Evolutionary conservation across 2,113 vertebrate species (phyloP).

Genomic region (Rhinolophus sinicus): DNA sequence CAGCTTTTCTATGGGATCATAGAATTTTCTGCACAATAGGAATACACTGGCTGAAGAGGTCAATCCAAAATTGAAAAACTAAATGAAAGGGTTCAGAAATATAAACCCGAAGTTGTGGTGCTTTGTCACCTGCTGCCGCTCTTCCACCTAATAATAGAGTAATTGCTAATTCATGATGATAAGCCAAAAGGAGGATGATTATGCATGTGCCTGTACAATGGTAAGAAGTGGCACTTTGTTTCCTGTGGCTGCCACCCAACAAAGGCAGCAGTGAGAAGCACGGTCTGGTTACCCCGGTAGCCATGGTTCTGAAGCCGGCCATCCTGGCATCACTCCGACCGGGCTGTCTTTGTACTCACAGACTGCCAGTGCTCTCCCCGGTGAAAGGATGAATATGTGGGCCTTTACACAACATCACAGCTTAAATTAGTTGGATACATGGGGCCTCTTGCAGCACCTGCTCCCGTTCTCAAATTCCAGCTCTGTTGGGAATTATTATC

Average conservation of each 20-base stretch:
- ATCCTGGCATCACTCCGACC: conserved; percentile 51
- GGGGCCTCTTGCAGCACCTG: conserved; percentile 71
- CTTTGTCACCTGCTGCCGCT: conserved; percentile 72
- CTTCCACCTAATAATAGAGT: conserved; percentile 59
- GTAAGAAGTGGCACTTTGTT: conserved; percentile 79
- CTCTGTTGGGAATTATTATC: conserved; percentile 49
- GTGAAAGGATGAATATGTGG: conserved; percentile 75
- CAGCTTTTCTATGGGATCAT: conserved; percentile 60
- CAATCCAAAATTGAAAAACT: conserved; percentile 42
- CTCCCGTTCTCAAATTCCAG: conserved; percentile 61
- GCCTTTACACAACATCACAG: conserved; percentile 37
- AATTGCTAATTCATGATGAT: conserved; percentile 79
- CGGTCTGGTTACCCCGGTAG: conserved; percentile 65
- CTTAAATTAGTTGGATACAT: conserved; percentile 61
- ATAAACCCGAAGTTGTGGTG: not conserved
- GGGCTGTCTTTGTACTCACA: conserved; percentile 70
- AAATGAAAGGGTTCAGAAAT: conserved; percentile 33
- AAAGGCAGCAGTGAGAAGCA: conserved; percentile 71
- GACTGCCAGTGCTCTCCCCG: conserved; percentile 61
- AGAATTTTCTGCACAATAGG: conserved; percentile 69
- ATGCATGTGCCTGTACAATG: conserved; percentile 46
- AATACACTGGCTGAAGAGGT: conserved; percentile 65
- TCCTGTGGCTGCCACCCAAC: conserved; percentile 44
- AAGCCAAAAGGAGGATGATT: conserved; percentile 63
- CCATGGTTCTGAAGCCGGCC: not conserved